Conservation (phyloP, 2,113 vertebrate species). For the Xenopus laevis region DNA sequence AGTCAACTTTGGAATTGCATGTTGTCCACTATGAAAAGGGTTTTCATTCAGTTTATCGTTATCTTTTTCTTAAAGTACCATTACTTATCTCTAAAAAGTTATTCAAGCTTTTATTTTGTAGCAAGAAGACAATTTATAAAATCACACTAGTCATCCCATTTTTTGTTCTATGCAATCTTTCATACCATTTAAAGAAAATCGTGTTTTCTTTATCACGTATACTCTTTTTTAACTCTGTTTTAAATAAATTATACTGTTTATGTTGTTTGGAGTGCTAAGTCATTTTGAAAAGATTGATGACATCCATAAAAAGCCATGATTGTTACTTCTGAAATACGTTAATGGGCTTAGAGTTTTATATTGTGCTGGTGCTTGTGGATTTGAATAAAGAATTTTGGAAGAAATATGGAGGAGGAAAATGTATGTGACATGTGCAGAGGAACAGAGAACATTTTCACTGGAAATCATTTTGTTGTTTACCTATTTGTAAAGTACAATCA, state of each 20-base stretch:
- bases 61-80: no score
- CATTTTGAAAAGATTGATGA: slow-evolving; percentile 42
- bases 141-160: slow-evolving; percentile 25
- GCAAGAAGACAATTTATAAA: slow-evolving; percentile 15
- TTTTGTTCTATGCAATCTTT: slow-evolving; percentile 31
- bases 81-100: no score
- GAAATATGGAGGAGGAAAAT: slow-evolving; percentile 38
- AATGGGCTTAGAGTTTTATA: slow-evolving; percentile 46
- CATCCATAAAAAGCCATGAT: slow-evolving; percentile 41
- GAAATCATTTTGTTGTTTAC: slow-evolving; percentile 15
- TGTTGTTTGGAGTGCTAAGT: slow-evolving; percentile 33
- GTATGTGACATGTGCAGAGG: slow-evolving; percentile 27
- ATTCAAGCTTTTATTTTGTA: slow-evolving; percentile 32
- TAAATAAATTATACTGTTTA: slow-evolving; percentile 44
- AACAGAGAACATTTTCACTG: slow-evolving; percentile 24
- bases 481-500: slow-evolving; percentile 5
- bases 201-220: slow-evolving; percentile 33
- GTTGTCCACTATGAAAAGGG: no score
- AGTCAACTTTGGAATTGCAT: no score
- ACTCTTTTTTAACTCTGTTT: slow-evolving; percentile 29
- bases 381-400: slow-evolving; percentile 41
- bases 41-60: no score
- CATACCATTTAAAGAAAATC: slow-evolving; percentile 27
- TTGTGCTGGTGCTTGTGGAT: slow-evolving; percentile 38
- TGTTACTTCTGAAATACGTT: slow-evolving; percentile 44